Evolutionary conservation across 2,888 invertebrate species (phyloP).

Genomic region (Euplagia quadripunctaria): DNA sequence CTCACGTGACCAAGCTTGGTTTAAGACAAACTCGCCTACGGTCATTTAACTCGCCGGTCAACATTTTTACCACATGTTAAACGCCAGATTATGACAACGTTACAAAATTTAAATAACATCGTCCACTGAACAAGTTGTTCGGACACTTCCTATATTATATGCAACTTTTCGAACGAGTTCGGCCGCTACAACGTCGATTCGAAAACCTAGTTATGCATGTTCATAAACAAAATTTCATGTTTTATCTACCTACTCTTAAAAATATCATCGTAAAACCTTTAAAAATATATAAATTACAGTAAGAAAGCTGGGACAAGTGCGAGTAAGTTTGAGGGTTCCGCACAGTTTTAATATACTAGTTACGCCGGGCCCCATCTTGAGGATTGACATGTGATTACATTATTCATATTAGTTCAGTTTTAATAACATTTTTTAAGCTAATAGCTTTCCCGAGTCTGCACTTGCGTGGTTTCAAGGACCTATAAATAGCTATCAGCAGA

Average conservation of each 20-base stretch:
- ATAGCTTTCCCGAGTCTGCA: too few relatives aligned
- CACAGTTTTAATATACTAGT: background rate
- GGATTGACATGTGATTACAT: background rate
- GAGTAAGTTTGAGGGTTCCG: background rate
- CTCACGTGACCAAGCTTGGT: conserved; percentile 33
- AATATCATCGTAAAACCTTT: too few relatives aligned
- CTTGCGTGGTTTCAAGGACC: too few relatives aligned
- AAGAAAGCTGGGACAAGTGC: background rate
- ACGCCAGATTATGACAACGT: conserved; percentile 58
- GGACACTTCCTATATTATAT: conserved; percentile 53
- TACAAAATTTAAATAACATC: conserved; percentile 54
- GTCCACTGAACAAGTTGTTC: conserved; percentile 50
- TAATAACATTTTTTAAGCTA: background rate
- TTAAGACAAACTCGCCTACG: conserved; percentile 31
- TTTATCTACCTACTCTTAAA: background rate
- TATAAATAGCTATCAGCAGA: too few relatives aligned
- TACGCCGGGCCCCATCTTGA: background rate
- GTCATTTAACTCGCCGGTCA: conserved; percentile 35
- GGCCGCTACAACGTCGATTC: background rate
- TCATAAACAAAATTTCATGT: background rate
- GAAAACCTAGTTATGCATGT: conserved; percentile 10
- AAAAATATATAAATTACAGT: background rate
- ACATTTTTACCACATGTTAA: conserved; percentile 45
- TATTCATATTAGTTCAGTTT: background rate
- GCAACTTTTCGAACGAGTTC: conserved; percentile 55